Base-by-base conservation (phyloP, 2,797 vertebrate species). In the Zalophus californianus region DNA sequence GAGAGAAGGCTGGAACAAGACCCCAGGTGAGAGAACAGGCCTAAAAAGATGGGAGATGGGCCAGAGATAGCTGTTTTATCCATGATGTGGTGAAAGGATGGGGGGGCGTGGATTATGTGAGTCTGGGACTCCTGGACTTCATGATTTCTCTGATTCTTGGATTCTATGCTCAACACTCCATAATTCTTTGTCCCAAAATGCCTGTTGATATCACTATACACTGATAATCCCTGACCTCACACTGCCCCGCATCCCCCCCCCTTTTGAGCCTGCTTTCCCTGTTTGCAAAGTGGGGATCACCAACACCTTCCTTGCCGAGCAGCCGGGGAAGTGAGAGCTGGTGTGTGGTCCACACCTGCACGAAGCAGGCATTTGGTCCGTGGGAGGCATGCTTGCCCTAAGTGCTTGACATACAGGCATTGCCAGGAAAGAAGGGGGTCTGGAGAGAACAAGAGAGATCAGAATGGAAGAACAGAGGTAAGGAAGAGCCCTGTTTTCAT, bases 11-110 rank as follows among this genome's bases (percentile, higher is more conserved):
- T 54, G 84, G 75, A 80, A 48, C 5, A 14, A 90, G 77, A 92
- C 38, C 32, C 52, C 93, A 94, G 91, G 93, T 88, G 86, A 96
- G 96, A 96, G 92, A 83, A 48, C 70, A 90, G 56, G 72, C 27
- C 29, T 35, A 29, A 86, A 16, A 13, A 60, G 29, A 82, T 50
- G 72, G 93, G 78, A 84, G 56, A 54, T 21, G 48, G 44, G 56
- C 62, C 77, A 0, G 2, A 50, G 35, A 44, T 44, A 86, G 50
- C 54, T 0, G 3, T 29, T 94, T 54, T 50, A 13, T 12, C 70
- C 0, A 0, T 2, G 21, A 25, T 9, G 58, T 25, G 52, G n/a
- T 9, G 52, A 70, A 35, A 0, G 0, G 8, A 35, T 1, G n/a
- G 20, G 3, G 1, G 3, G 0, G 7, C 20, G 70, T 29, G 60